These are phyloP conservation scores for Puma concolor DNA, from an alignment of 2,113 vertebrate species.

Conservation along the genomic window DNA sequence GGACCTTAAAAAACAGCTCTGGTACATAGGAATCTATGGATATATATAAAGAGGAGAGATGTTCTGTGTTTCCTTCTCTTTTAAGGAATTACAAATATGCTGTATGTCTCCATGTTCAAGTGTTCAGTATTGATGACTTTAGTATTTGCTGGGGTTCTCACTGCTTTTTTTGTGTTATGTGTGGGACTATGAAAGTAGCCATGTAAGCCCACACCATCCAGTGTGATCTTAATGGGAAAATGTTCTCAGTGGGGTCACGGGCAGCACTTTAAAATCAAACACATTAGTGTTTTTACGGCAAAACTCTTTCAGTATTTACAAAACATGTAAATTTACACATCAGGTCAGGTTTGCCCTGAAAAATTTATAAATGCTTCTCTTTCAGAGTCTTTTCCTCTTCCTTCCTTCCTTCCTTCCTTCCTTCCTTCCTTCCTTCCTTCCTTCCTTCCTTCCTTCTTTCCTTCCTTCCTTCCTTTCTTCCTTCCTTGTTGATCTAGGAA, in stretches of 20 bases:
- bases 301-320: not conserved
- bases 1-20: not conserved
- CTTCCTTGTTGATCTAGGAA: not conserved
- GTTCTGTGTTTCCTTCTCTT: not conserved
- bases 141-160: not conserved
- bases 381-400: not conserved
- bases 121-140: not conserved
- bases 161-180: not conserved
- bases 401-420: no score
- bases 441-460: no score
- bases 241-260: not conserved
- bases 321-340: not conserved
- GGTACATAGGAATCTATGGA: not conserved
- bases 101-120: not conserved
- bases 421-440: no score
- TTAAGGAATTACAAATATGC: not conserved
- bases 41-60: not conserved
- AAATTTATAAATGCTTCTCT: not conserved
- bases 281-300: not conserved
- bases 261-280: not conserved
- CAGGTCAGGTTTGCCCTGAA: not conserved
- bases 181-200: not conserved
- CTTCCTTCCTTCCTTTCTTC: no score
- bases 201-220: not conserved
- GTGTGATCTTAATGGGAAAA: not conserved